Evolutionary conservation across 2,797 vertebrate species (phyloP).

Genomic region (Leucoraja ocellata): DNA sequence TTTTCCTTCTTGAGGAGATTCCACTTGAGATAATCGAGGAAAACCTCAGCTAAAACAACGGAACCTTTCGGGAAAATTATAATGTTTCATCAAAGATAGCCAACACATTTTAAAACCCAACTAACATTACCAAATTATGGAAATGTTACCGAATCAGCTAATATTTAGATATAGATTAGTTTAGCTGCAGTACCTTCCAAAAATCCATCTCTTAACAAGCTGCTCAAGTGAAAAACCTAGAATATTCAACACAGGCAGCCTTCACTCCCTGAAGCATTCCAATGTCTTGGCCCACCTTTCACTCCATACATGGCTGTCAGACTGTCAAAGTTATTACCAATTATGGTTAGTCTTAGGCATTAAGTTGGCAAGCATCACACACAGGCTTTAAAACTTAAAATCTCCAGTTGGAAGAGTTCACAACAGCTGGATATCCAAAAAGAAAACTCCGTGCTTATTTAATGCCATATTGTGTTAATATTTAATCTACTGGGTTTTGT

Average conservation of each 20-base stretch:
- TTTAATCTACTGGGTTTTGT: background rate
- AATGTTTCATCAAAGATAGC: background rate
- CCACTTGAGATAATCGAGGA: background rate
- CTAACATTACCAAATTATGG: background rate
- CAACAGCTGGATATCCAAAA: background rate
- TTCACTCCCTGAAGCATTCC: background rate
- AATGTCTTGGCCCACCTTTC: background rate
- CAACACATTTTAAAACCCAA: background rate
- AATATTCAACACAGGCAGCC: background rate
- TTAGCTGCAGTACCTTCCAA: background rate
- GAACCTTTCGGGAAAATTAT: background rate
- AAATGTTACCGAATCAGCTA: background rate
- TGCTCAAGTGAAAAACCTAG: background rate
- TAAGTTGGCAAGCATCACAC: background rate
- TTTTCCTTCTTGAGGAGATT: background rate
- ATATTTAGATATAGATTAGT: background rate
- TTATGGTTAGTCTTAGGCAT: background rate
- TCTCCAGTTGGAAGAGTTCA: background rate
- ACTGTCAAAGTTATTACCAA: background rate
- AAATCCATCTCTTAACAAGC: background rate
- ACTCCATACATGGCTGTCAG: background rate
- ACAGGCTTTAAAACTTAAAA: background rate
- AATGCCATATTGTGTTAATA: background rate
- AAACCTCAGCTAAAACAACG: background rate
- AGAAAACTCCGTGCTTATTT: background rate